Conservation (phyloP, 2,888 invertebrate species). For the Phalangium opilio region DNA sequence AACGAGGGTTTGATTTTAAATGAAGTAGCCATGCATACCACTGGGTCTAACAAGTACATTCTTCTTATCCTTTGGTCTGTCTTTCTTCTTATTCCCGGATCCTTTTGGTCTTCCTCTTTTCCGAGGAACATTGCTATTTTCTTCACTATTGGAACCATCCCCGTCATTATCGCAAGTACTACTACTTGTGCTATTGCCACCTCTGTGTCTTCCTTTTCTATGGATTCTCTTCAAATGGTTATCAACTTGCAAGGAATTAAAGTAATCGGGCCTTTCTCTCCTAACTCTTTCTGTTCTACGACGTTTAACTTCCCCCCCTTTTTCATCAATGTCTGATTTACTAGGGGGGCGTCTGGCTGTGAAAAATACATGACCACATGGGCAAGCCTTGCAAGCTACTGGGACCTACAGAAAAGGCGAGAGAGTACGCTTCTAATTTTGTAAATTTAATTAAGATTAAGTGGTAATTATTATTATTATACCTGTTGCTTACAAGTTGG, state of each 20-base stretch:
- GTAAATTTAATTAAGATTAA: no score
- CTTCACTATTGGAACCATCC: slow-evolving; percentile 17
- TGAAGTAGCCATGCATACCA: no score
- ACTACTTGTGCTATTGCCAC: slow-evolving; percentile 8
- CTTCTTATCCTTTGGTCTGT: not conserved
- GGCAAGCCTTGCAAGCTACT: slow-evolving; percentile 67
- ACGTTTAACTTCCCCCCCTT: slow-evolving; percentile 39
- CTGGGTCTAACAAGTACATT: no score
- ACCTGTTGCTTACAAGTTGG: no score
- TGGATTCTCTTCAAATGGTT: slow-evolving; percentile 43
- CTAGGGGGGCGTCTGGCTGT: slow-evolving; percentile 41
- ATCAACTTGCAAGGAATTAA: slow-evolving; percentile 63
- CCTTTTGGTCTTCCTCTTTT: slow-evolving; percentile 16
- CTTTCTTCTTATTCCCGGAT: not conserved
- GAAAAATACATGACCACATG: slow-evolving; percentile 66
- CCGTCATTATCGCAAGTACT: slow-evolving; percentile 13
- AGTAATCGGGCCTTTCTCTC: slow-evolving; percentile 63
- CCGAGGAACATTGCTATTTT: slow-evolving; percentile 9
- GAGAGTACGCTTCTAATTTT: no score
- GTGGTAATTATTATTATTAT: no score
- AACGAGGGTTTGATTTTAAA: no score
- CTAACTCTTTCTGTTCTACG: slow-evolving; percentile 55
- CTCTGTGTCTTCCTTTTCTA: slow-evolving; percentile 9
- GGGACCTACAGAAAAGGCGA: slow-evolving; percentile 49
- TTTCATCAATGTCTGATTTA: slow-evolving; percentile 24